Base-by-base conservation (phyloP, 1,140 invertebrate species). In the Drosophila ambigua region DNA sequence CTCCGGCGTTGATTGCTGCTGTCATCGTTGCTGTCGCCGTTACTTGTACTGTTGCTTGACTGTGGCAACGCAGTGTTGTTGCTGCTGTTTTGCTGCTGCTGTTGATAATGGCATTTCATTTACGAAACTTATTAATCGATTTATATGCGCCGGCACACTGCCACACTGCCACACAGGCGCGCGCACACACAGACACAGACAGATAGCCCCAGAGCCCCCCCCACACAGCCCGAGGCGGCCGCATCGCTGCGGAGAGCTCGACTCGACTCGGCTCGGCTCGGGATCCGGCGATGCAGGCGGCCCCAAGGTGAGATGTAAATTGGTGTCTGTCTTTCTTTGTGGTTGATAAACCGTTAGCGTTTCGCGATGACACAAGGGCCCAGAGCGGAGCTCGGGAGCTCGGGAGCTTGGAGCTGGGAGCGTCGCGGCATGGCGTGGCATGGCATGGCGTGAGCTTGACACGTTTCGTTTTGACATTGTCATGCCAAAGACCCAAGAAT, bases 101-200 rank as follows among this genome's bases (percentile, higher is more conserved):
- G 77, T 52, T 83, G 74, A 65, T 87, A 83, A 82, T 87, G 78
- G 64, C 64, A 66, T 80, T 84, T 84, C 73, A 81, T 85, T 85
- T 85, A 78, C 83, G 82, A 85, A 85, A 82, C 50, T 78, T 85
- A 85, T 82, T 87, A 81, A 85, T 87, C 82, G 78, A 85, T 85
- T 85, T 85, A 85, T 87, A 85, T 85, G 82, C 82, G 82, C 62
- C 69, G 55, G 51, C 79, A 68, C 77, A 77, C 73, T 41, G 53
- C 31, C 79, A 65, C 77, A 77, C 73, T 44, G 53, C 31, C 31
- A 35, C 31, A 35, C 31, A 9, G 9, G 31, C 31, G 31, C 31
- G 50, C 41, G 35, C 9, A 35, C 8, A 39, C 35, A 11, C 31
- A 35, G 3, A 11, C 9, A 35, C 9, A 11, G 9, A 1, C 31